Evolutionary conservation across 2,888 invertebrate genomes (phyloP).

Genomic region (Calliopum simillimum): DNA sequence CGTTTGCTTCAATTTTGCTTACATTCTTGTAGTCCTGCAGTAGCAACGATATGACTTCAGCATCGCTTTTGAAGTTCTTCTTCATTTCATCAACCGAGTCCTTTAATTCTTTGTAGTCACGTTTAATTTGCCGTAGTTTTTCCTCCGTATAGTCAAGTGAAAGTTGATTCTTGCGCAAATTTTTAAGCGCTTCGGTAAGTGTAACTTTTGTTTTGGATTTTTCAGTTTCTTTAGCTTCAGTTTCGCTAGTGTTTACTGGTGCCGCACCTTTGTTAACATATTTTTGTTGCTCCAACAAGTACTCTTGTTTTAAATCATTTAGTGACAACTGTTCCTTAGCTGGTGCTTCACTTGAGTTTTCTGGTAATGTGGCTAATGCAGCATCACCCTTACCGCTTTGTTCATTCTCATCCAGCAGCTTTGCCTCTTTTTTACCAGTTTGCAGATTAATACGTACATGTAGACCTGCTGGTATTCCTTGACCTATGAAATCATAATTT

Average conservation of each 20-base stretch:
- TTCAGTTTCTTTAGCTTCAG: constrained; percentile 44
- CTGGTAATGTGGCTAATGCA: constrained; percentile 43
- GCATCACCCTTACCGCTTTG: constrained; percentile 51
- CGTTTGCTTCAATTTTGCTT: constrained; percentile 52
- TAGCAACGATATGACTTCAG: constrained; percentile 72
- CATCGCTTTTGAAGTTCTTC: constrained; percentile 75
- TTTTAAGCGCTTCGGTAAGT: constrained; percentile 65
- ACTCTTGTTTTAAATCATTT: constrained; percentile 38
- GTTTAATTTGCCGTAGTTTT: constrained; percentile 60
- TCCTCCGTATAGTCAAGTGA: constrained; percentile 61
- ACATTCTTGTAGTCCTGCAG: constrained; percentile 67
- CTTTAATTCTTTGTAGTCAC: constrained; percentile 74
- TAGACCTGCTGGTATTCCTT: constrained; percentile 78
- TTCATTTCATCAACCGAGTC: constrained; percentile 74
- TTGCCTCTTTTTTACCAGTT: constrained; percentile 81
- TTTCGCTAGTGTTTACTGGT: constrained; percentile 27
- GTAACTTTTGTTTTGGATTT: constrained; percentile 53
- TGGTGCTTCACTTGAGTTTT: constrained; percentile 36
- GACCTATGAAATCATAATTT: constrained; percentile 69
- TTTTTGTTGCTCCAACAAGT: constrained; percentile 29
- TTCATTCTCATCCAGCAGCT: constrained; percentile 73
- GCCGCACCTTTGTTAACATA: constrained; percentile 2
- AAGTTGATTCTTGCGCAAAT: constrained; percentile 56
- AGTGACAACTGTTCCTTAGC: constrained; percentile 36
- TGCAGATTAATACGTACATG: constrained; percentile 82